phyloP scores from a whole-genome alignment of 2,797 vertebrate genomes.

The Pseudochromis fuscus region DNA sequence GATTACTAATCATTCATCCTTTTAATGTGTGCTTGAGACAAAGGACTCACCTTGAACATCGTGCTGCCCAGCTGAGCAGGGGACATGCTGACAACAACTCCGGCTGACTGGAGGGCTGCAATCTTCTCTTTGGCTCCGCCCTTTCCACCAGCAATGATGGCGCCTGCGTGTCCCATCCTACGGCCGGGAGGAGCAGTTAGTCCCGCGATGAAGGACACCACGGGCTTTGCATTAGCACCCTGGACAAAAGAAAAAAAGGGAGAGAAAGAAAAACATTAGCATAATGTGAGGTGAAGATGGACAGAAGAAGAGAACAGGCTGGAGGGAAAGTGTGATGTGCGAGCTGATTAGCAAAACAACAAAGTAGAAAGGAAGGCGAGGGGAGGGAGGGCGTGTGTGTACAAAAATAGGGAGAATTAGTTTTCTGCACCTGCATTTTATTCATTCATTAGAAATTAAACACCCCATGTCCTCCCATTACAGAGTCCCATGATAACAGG shows the following conservation, averaged over 20 bases:
- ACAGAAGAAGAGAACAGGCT: conserved; percentile 1
- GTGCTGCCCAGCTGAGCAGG: conserved; percentile 97
- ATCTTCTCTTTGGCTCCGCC: conserved; percentile 99
- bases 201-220: conserved; percentile 98
- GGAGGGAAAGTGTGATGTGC: conserved; percentile 6
- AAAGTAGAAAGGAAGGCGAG: conserved; percentile 16
- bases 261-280: conserved; percentile 7
- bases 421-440: conserved; percentile 72
- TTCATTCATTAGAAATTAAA: conserved; percentile 75
- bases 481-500: conserved; percentile 64
- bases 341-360: conserved; percentile 16
- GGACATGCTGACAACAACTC: conserved; percentile 97
- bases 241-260: conserved; percentile 57
- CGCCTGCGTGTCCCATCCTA: conserved; percentile 97
- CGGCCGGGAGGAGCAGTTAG: conserved; percentile 96
- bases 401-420: conserved; percentile 44
- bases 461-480: conserved; percentile 69
- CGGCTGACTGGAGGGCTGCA: conserved; percentile 94
- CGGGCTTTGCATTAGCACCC: conserved; percentile 94
- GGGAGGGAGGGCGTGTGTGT: background rate
- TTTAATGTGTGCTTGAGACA: conserved; percentile 1
- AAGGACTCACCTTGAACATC: conserved; percentile 93
- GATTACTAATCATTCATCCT: background rate
- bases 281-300: conserved; percentile 10
- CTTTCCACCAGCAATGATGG: conserved; percentile 98